These are phyloP conservation scores for Epinotia ramella DNA, from an alignment of 2,888 invertebrate species.

Conservation along the genomic window DNA sequence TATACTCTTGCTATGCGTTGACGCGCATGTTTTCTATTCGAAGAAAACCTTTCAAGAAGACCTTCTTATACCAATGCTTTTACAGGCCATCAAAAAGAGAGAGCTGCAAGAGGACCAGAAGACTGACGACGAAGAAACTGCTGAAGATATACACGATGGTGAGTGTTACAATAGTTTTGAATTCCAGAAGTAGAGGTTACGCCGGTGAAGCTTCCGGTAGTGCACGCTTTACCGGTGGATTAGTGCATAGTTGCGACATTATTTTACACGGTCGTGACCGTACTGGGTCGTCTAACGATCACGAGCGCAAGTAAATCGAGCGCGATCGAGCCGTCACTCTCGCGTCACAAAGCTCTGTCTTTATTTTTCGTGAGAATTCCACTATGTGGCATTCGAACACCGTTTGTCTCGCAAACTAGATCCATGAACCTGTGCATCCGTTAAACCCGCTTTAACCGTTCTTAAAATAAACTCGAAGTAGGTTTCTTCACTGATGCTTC, in stretches of 20 bases:
- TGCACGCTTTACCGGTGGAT: constrained; percentile 62
- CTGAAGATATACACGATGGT: constrained; percentile 76
- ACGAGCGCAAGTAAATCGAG: constrained; percentile 63
- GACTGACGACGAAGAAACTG: constrained; percentile 75
- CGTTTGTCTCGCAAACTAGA: constrained; percentile 46
- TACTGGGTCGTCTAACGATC: constrained; percentile 65
- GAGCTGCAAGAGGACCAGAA: constrained; percentile 75
- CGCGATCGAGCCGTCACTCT: constrained; percentile 64
- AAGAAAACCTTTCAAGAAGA: constrained; percentile 37
- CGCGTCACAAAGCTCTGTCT: constrained; percentile 63
- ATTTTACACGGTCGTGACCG: constrained; percentile 78
- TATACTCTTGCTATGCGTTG: constrained; percentile 45
- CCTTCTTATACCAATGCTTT: constrained; percentile 58
- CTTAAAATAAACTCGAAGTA: constrained; percentile 48
- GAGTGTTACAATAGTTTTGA: constrained; percentile 55
- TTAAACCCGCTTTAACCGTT: constrained; percentile 38
- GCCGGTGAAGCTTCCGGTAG: constrained; percentile 30
- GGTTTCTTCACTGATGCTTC: constrained; percentile 31
- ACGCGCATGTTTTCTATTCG: constrained; percentile 53
- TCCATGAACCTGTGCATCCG: constrained; percentile 44
- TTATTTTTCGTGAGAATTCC: constrained; percentile 68
- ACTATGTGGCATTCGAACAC: constrained; percentile 63
- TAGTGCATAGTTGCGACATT: constrained; percentile 70
- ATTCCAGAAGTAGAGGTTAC: constrained; percentile 27
- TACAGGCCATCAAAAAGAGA: constrained; percentile 81